Percentiles rank a stretch among this genome's conserved stretches.
Conservation (phyloP, 2,113 vertebrate species). For the Scatophagus argus region DNA sequence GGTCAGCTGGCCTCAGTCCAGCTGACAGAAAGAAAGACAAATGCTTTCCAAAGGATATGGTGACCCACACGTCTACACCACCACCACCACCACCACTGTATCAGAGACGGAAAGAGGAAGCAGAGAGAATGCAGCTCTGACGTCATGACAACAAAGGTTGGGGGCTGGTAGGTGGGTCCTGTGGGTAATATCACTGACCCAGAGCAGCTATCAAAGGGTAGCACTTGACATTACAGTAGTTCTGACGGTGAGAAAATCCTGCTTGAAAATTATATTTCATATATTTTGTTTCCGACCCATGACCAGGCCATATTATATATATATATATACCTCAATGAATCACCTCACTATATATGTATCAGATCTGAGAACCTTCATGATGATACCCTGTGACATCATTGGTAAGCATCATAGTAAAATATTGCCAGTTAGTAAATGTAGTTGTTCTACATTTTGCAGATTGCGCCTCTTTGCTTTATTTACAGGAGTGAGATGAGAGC, state of each 20-base stretch:
- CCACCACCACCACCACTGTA: not conserved
- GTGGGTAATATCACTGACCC: slow-evolving; percentile 27
- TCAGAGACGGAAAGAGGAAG: slow-evolving; percentile 73
- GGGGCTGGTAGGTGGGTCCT: not conserved
- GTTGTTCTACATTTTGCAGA: not conserved
- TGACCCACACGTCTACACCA: slow-evolving; percentile 1
- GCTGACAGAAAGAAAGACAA: slow-evolving; percentile 52
- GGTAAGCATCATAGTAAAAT: no score
- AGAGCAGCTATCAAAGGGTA: not conserved
- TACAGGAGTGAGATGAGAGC: not conserved
- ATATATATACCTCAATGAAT: no score
- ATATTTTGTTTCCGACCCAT: not conserved
- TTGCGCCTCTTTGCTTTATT: not conserved
- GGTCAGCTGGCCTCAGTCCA: slow-evolving; percentile 48
- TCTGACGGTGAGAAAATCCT: slow-evolving; percentile 13
- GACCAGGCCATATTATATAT: not conserved
- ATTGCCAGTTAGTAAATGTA: not conserved
- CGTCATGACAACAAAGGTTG: slow-evolving; percentile 64
- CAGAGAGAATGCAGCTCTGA: slow-evolving; percentile 67
- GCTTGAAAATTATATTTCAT: not conserved
- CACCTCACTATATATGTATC: no score
- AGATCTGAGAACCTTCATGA: no score
- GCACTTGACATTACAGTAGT: not conserved
- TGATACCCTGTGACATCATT: no score
- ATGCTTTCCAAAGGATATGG: slow-evolving; percentile 67